Evolutionary conservation across 2,113 vertebrate species (phyloP).

Genomic region (Eptesicus fuscus): DNA sequence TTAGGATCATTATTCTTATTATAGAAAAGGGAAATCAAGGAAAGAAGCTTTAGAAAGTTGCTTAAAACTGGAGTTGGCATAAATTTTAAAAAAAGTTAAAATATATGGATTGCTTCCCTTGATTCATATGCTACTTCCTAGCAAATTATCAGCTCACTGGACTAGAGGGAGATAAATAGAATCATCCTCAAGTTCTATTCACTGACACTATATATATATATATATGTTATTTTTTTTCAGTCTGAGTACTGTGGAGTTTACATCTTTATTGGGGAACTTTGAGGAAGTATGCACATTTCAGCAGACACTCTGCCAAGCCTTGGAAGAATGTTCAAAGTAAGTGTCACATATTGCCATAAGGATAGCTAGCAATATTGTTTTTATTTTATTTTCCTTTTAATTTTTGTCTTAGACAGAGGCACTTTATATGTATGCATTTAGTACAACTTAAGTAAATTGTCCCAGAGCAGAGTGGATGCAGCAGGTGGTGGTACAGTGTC

Average conservation of each 20-base stretch:
- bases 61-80: background rate
- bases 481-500: background rate
- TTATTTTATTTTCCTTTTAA: conserved; percentile 17
- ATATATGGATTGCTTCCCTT: background rate
- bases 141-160: background rate
- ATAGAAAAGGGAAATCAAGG: conserved; percentile 2
- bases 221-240: conserved; percentile 83
- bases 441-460: background rate
- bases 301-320: conserved; percentile 90
- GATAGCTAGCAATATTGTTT: background rate
- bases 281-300: conserved; percentile 96
- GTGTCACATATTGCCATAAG: conserved; percentile 46
- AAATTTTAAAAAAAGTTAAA: background rate
- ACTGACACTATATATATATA: background rate
- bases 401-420: background rate
- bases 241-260: conserved; percentile 86
- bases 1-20: background rate
- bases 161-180: background rate
- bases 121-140: background rate
- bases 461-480: background rate
- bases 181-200: background rate
- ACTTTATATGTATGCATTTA: background rate
- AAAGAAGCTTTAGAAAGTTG: conserved; percentile 1
- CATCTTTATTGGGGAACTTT: conserved; percentile 91
- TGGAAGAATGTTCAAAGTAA: conserved; percentile 97